phyloP scores from a whole-genome alignment of 2,113 vertebrate species.

The Phylloscopus trochiloides region DNA sequence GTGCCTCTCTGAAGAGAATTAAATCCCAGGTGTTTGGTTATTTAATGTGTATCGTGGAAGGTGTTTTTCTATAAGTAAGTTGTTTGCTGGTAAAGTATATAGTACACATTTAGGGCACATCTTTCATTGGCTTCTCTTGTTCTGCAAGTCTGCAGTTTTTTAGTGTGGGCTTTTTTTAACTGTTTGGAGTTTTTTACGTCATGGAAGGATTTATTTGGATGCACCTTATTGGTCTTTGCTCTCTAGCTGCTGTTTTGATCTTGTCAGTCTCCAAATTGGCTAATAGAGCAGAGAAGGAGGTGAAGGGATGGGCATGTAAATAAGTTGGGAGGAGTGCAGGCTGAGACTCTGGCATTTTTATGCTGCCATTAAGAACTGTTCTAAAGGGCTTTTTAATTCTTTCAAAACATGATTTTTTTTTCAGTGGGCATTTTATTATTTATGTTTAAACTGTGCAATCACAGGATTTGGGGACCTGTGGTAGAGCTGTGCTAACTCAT shows the following conservation, averaged over 20 bases:
- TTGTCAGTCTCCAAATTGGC: not conserved
- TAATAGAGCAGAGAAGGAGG: not conserved
- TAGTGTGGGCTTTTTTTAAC: rapidly evolving
- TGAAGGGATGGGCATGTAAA: not conserved
- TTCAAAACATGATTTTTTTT: not conserved
- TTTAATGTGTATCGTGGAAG: not conserved
- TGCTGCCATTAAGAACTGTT: not conserved
- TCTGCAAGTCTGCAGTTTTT: not conserved
- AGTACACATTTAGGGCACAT: not conserved
- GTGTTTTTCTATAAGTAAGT: not conserved
- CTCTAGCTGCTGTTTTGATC: not conserved
- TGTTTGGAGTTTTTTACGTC: not conserved
- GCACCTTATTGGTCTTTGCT: not conserved
- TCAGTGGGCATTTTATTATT: not conserved
- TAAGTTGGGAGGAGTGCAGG: not conserved
- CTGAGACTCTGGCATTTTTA: not conserved
- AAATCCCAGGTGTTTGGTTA: not conserved
- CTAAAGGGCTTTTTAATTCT: not conserved
- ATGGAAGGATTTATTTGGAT: not conserved
- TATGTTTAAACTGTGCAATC: not conserved
- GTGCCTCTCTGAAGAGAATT: not conserved
- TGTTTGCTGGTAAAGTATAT: not conserved
- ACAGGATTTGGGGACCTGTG: not conserved
- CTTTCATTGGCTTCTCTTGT: not conserved
- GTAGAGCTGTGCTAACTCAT: not conserved